A percentile compares a stretch with the other conserved stretches of the same genome.
These are phyloP conservation scores for Trilocha varians DNA, from an alignment of 2,888 invertebrate species.

Conservation along the genomic window DNA sequence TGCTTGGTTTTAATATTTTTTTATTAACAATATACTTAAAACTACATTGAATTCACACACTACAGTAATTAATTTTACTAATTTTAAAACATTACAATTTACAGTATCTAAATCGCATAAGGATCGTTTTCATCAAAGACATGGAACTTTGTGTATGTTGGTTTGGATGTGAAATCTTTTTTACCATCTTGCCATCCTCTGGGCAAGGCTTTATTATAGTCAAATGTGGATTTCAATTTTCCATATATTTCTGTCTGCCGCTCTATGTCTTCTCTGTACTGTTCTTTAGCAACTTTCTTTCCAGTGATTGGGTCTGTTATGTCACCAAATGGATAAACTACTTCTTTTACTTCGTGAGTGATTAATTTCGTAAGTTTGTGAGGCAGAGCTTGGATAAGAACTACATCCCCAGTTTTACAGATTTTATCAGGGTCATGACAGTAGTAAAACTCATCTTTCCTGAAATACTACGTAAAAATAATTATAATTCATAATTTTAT, in stretches of 20 bases:
- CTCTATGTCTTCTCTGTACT: constrained; percentile 84
- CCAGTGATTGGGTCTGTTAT: constrained; percentile 89
- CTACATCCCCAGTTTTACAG: constrained; percentile 88
- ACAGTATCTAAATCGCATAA: constrained; percentile 73
- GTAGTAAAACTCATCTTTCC: constrained; percentile 79
- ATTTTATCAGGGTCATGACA: constrained; percentile 84
- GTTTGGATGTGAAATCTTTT: constrained; percentile 85
- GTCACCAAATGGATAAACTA: constrained; percentile 87
- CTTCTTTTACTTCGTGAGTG: constrained; percentile 84
- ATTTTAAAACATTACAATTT: constrained; percentile 7
- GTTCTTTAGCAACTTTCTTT: constrained; percentile 81
- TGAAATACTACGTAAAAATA: constrained; percentile 84
- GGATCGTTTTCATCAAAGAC: constrained; percentile 83
- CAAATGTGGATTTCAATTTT: constrained; percentile 77
- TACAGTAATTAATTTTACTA: constrained; percentile 11
- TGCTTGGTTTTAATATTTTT: no score
- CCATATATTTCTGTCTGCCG: constrained; percentile 79
- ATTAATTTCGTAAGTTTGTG: constrained; percentile 82
- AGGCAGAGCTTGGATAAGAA: constrained; percentile 82
- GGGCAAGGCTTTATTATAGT: constrained; percentile 83
- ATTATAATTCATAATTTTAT: constrained; percentile 1
- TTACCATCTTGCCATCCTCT: constrained; percentile 88
- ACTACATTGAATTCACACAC: background rate
- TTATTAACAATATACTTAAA: no score
- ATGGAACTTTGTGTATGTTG: constrained; percentile 84